Evolutionary conservation across 2,888 invertebrate genomes (phyloP).

Genomic region (Caenorhabditis sp.): DNA sequence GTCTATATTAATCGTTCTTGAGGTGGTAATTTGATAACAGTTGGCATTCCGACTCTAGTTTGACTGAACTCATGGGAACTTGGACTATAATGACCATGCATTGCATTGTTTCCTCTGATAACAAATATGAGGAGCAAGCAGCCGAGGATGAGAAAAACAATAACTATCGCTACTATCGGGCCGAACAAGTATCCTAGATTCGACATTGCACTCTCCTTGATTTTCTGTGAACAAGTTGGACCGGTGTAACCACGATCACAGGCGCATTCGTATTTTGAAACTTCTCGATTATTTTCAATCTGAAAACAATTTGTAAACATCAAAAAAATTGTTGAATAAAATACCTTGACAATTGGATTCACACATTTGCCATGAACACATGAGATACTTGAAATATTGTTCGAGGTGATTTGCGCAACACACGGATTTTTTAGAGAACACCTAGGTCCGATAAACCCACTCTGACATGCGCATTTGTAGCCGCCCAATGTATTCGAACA

Average conservation of each 20-base stretch:
- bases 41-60: slow-evolving; percentile 34
- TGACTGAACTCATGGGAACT: slow-evolving; percentile 56
- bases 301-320: slow-evolving; percentile 8
- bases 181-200: slow-evolving; percentile 62
- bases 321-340: slow-evolving; percentile 12
- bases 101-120: slow-evolving; percentile 59
- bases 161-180: slow-evolving; percentile 54
- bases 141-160: slow-evolving; percentile 61
- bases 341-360: slow-evolving; percentile 46
- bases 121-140: slow-evolving; percentile 64
- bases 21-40: slow-evolving; percentile 59
- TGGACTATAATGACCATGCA: slow-evolving; percentile 66
- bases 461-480: slow-evolving; percentile 57
- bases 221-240: slow-evolving; percentile 56
- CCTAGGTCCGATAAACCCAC: slow-evolving; percentile 51
- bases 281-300: slow-evolving; percentile 50
- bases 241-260: slow-evolving; percentile 64
- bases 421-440: slow-evolving; percentile 64
- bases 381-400: slow-evolving; percentile 45
- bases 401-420: slow-evolving; percentile 53
- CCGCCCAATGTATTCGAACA: slow-evolving; percentile 64
- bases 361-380: slow-evolving; percentile 57
- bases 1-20: slow-evolving; percentile 53
- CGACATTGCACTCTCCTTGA: slow-evolving; percentile 45
- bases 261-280: slow-evolving; percentile 61